phyloP scores from a whole-genome alignment of 2,797 vertebrate genomes.

The Graptemys geographica region DNA sequence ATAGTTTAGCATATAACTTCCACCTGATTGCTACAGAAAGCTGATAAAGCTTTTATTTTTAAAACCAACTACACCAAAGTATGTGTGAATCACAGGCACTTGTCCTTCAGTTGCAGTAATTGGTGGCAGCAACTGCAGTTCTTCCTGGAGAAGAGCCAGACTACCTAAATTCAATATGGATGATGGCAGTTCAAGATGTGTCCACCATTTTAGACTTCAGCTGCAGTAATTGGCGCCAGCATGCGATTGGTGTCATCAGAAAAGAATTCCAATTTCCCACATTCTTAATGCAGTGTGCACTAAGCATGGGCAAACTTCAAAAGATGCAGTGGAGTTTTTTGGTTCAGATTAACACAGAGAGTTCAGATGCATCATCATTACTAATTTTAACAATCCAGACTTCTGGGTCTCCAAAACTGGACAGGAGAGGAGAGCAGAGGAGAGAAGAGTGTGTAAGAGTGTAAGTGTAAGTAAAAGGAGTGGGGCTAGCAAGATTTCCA shows the following conservation, averaged over 20 bases:
- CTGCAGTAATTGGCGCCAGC: neutral
- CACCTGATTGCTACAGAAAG: conserved; percentile 26
- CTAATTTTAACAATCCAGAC: too few relatives aligned
- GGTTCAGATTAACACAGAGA: too few relatives aligned
- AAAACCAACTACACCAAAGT: neutral
- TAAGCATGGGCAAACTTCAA: neutral
- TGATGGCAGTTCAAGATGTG: neutral
- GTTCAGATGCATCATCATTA: too few relatives aligned
- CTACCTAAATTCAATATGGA: neutral
- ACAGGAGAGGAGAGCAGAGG: too few relatives aligned
- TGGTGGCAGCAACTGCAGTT: neutral
- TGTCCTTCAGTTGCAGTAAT: neutral
- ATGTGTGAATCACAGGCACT: neutral
- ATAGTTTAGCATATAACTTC: conserved; percentile 1
- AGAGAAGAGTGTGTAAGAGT: too few relatives aligned
- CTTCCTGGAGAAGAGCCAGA: neutral
- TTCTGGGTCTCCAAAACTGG: too few relatives aligned
- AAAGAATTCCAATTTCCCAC: too few relatives aligned
- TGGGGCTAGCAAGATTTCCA: neutral
- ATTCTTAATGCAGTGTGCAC: rapidly evolving
- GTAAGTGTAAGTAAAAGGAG: too few relatives aligned
- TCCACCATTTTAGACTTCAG: neutral
- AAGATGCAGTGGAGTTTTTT: too few relatives aligned
- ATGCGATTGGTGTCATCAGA: too few relatives aligned
- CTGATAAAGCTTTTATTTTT: conserved; percentile 52